Conservation (phyloP, 2,888 invertebrate genomes). For the Ennomos quercinarius region DNA sequence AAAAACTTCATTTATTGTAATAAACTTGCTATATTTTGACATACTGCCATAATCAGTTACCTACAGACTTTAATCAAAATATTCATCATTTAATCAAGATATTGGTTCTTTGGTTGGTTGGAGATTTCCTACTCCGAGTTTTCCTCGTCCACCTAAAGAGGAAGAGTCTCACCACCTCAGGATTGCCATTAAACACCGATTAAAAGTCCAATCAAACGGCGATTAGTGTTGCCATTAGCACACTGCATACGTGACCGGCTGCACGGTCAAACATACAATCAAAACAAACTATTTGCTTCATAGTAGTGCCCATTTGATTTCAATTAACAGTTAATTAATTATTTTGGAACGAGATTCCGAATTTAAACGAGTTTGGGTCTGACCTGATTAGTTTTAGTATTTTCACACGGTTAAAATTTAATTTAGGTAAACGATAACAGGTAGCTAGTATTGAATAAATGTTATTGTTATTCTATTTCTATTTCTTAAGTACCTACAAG, state of each 20-base stretch:
- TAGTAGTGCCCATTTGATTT: constrained; percentile 6
- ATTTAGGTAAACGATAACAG: too few species aligned
- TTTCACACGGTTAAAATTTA: constrained; percentile 12
- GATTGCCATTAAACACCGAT: constrained; percentile 15
- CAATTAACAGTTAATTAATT: constrained; percentile 16
- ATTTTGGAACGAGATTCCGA: constrained; percentile 19
- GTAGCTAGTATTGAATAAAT: too few species aligned
- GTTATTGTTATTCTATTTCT: too few species aligned
- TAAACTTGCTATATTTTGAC: too few species aligned
- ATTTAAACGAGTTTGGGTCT: constrained; percentile 6
- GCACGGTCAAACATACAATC: constrained; percentile 18
- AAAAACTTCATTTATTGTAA: too few species aligned
- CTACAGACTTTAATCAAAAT: too few species aligned
- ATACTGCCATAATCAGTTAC: too few species aligned
- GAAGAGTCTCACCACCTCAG: background rate
- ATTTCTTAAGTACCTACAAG: too few species aligned
- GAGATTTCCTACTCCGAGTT: too few species aligned
- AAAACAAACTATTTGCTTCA: constrained; percentile 28
- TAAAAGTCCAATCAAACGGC: constrained; percentile 8
- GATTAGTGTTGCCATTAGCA: constrained; percentile 15
- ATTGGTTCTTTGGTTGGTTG: too few species aligned
- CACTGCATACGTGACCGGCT: constrained; percentile 20
- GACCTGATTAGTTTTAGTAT: constrained; percentile 11
- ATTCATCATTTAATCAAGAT: too few species aligned
- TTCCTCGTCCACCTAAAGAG: background rate